Evolutionary conservation across 1,140 invertebrate genomes (phyloP).

Genomic region (Lasioglossum albipes): DNA sequence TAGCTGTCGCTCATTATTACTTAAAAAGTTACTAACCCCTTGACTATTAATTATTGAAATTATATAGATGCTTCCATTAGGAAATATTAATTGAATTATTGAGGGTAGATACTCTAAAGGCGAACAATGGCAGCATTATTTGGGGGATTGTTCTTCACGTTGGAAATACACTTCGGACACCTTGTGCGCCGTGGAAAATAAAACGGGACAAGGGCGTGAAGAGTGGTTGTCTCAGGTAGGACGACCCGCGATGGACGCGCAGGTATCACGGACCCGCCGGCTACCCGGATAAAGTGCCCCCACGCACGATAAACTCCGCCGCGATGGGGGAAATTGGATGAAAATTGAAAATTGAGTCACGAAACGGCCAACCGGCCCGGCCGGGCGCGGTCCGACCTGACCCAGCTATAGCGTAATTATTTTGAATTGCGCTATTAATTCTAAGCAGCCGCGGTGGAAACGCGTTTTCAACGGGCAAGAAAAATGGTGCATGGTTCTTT

Average conservation of each 20-base stretch:
- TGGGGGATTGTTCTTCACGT: too few species aligned
- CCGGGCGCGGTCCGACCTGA: too few species aligned
- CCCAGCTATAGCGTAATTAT: slow-evolving; percentile 19
- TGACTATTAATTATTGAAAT: too few species aligned
- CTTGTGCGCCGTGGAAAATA: neutral
- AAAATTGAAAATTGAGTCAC: slow-evolving; percentile 42
- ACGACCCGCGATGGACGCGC: neutral
- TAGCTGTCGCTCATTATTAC: too few species aligned
- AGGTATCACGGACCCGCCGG: neutral
- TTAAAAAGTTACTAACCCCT: too few species aligned
- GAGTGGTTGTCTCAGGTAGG: neutral
- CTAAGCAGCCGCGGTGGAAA: neutral
- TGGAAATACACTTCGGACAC: too few species aligned
- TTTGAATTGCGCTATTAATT: slow-evolving; percentile 13
- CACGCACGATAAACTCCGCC: neutral
- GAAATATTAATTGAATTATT: too few species aligned
- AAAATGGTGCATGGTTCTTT: neutral
- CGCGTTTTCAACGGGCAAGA: neutral
- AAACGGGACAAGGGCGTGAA: neutral
- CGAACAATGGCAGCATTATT: too few species aligned
- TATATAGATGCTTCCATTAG: too few species aligned
- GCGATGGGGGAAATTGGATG: slow-evolving; percentile 13
- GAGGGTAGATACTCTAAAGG: too few species aligned
- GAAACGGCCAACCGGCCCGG: neutral
- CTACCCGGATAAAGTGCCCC: neutral